phyloP scores from a whole-genome alignment of 2,888 invertebrate species.

The Microdon myrmicae region DNA sequence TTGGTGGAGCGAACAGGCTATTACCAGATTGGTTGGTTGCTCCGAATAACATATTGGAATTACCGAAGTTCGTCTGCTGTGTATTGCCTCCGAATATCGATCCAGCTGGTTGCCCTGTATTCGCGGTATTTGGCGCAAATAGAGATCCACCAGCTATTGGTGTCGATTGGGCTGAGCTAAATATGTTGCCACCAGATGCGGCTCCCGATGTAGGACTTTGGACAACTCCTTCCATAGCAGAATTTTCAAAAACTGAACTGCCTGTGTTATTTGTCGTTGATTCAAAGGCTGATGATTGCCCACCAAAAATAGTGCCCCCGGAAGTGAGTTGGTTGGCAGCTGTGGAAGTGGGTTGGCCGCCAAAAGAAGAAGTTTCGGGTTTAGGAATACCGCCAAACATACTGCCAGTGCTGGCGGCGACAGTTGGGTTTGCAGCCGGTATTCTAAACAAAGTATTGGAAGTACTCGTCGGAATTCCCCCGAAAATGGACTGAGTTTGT shows the following conservation, averaged over 20 bases:
- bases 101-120: slow-evolving; percentile 45
- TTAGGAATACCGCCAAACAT: slow-evolving; percentile 62
- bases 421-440: slow-evolving; percentile 23
- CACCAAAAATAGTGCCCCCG: slow-evolving; percentile 57
- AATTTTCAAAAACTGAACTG: slow-evolving; percentile 23
- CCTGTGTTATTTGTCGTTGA: slow-evolving; percentile 27
- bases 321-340: slow-evolving; percentile 40
- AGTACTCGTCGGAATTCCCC: slow-evolving; percentile 10
- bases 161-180: slow-evolving; percentile 41
- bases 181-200: slow-evolving; percentile 55
- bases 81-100: slow-evolving; percentile 52
- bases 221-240: slow-evolving; percentile 12
- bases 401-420: slow-evolving; percentile 41
- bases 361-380: slow-evolving; percentile 61
- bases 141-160: slow-evolving; percentile 48
- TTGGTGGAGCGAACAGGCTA: slow-evolving; percentile 54
- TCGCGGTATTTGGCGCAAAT: slow-evolving; percentile 48
- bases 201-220: slow-evolving; percentile 51
- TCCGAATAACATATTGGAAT: slow-evolving; percentile 54
- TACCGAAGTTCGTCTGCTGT: slow-evolving; percentile 36
- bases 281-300: slow-evolving; percentile 30
- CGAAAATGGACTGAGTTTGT: slow-evolving; percentile 23
- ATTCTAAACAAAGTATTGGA: slow-evolving; percentile 6
- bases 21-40: slow-evolving; percentile 47
- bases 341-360: slow-evolving; percentile 13